Base-by-base conservation (phyloP, 2,888 invertebrate species). In the Ommatoiulus sabulosus region DNA sequence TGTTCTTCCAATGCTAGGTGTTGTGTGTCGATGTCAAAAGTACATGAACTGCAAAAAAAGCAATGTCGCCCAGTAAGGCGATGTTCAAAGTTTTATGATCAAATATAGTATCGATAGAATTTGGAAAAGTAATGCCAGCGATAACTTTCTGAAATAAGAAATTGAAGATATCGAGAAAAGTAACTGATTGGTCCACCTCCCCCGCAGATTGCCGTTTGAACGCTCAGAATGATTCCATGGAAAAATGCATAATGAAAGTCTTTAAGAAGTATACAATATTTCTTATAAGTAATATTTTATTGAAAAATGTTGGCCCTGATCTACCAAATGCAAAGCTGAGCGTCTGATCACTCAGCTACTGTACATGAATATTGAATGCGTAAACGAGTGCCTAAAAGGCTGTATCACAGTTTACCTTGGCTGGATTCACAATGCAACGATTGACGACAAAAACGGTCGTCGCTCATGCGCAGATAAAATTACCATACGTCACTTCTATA, bases 1-100 rank as follows among this genome's bases (percentile, higher is more conserved):
- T 80, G 80, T 80, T 80, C 80, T 80, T 80, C 80, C 80, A 80
- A 35, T 80, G 80, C 80, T 80, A 80, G 80, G 80, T 80, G 80
- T 80, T 80, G 80, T 80, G 80, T 80, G 80, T 80, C 80, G 35
- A 80, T 80, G 80, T 80, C 80, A 80, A 24, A 80, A 80, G 35
- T 80, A 80, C 80, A 80, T 80, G 24, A 80, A 80, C 80, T 80
- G 80, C 80, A 35, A 80, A 80, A 24, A 80, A 24, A 80, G 24
- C 12, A 72, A 10, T 72, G 24, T 72, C 72, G 72, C 72, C 24
- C 72, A 72, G 8, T 6, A 24, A 72, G 80, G 80, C 80, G 80
- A 80, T 35, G 80, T 43, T 72, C 15, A 12, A 80, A 43, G 35
- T 35, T 80, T 80, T 80, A 35, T 24, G 35, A 43, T 35, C 35